Percentiles rank a stretch among this genome's conserved stretches.
phyloP scores from a whole-genome alignment of 2,888 invertebrate genomes.

The Odontocolon sp. region DNA sequence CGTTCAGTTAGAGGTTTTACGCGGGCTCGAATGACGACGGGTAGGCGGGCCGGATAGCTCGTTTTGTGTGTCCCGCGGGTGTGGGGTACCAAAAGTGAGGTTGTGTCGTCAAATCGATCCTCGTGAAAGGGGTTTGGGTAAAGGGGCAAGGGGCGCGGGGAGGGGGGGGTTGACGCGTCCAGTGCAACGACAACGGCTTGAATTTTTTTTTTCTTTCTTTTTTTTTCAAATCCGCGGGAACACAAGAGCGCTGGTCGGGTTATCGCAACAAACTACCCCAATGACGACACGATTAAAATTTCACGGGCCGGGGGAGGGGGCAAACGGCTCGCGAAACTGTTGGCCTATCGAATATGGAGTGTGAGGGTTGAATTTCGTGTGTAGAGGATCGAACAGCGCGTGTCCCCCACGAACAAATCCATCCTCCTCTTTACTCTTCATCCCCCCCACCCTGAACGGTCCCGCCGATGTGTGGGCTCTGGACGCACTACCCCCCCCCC shows the following conservation, averaged over 20 bases:
- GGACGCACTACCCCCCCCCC: constrained; percentile 58
- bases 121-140: constrained; percentile 34
- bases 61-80: constrained; percentile 50
- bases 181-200: constrained; percentile 46
- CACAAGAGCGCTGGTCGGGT: constrained; percentile 72
- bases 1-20: constrained; percentile 61
- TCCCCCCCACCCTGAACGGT: constrained; percentile 59
- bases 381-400: constrained; percentile 29
- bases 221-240: constrained; percentile 67
- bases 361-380: constrained; percentile 48
- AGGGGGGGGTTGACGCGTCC: constrained; percentile 1
- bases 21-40: constrained; percentile 44
- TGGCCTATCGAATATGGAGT: constrained; percentile 37
- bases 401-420: constrained; percentile 31
- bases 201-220: constrained; percentile 53
- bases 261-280: constrained; percentile 80
- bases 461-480: constrained; percentile 39
- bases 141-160: neutral
- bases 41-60: constrained; percentile 2
- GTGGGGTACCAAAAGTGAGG: constrained; percentile 60
- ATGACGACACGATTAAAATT: constrained; percentile 81
- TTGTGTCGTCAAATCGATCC: constrained; percentile 65
- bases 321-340: constrained; percentile 21
- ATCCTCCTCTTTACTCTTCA: constrained; percentile 56
- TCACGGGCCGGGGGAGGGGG: constrained; percentile 66